phyloP scores from a whole-genome alignment of 2,113 vertebrate genomes.

The Sinocyclocheilus anophthalmus region DNA sequence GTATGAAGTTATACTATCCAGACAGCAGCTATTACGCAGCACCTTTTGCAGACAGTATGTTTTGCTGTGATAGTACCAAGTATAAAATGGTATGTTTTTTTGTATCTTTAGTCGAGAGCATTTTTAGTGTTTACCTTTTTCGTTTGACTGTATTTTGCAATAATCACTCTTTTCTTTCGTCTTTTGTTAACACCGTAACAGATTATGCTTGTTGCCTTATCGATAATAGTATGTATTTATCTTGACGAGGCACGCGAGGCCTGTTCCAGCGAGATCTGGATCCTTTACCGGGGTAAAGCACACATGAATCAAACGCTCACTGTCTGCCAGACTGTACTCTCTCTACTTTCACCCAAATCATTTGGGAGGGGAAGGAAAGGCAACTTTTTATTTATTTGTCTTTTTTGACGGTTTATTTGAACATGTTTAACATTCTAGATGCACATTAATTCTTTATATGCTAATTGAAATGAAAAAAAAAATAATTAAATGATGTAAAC shows the following conservation, averaged over 20 bases:
- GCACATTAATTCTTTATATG: conserved; percentile 65
- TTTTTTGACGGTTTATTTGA: conserved; percentile 46
- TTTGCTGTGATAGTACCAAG: conserved; percentile 55
- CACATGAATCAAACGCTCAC: not conserved
- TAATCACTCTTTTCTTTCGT: conserved; percentile 45
- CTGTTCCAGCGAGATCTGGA: not conserved
- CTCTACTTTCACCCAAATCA: conserved; percentile 30
- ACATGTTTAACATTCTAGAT: conserved; percentile 59
- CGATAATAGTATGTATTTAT: conserved; percentile 44
- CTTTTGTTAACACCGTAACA: conserved; percentile 44
- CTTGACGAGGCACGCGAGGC: conserved; percentile 19
- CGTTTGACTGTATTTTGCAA: conserved; percentile 42
- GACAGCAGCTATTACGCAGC: conserved; percentile 37
- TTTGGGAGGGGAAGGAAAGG: conserved; percentile 28
- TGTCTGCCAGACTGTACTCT: not conserved
- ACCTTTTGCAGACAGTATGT: conserved; percentile 39
- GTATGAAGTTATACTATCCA: conserved; percentile 30
- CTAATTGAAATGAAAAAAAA: conserved; percentile 64
- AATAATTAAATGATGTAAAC: not conserved
- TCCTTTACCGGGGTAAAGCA: not conserved
- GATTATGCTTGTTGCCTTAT: conserved; percentile 48
- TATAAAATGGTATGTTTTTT: conserved; percentile 55
- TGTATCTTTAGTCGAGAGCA: conserved; percentile 28
- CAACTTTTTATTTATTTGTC: conserved; percentile 55
- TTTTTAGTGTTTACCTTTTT: conserved; percentile 51